Evolutionary conservation across 1,140 invertebrate species (phyloP), one percentile per base, ranked within the genome.

Genomic region (Drosophila arawakana): DNA sequence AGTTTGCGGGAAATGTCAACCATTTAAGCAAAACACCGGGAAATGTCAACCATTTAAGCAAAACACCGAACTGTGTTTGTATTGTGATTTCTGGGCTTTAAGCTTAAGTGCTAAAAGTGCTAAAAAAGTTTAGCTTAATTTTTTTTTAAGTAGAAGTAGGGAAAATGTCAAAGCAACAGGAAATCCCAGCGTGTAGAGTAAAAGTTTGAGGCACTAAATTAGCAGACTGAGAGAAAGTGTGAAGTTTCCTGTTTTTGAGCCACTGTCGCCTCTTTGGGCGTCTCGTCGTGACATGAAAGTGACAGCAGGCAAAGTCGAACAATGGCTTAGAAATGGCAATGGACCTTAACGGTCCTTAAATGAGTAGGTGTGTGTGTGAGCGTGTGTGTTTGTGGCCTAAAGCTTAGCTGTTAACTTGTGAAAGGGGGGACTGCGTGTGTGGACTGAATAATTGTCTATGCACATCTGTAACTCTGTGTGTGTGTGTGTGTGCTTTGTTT

Each of bases 391-490:
- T 41, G n/a, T 37, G 43, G 65, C 65, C 65, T 49, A 46, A 69
- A 69, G 65, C 68, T 46, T 34, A 46, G 37, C 73, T 50, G 58
- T 75, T 70, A 70, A 58, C 70, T 35, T 63, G 60, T 39, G 41
- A 15, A 30, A 18, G 21, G n/a, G 50, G 54, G 68, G 71, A 68
- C 54, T 54, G 50, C 58, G 72, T 80, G 71, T 67, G 54, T 79
- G 73, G 79, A 73, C 80, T 83, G 76, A 79, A 70, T 83, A 83
- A 77, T 78, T 82, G 61, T 70, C 70, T 72, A 39, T 49, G 65
- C 39, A 44, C 47, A 44, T 34, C 2, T 49, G 57, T 59, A 18
- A 35, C n/a, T 21, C 18, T 2, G 2, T 30, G 25, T 4, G 25
- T 30, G 25, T 30, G 5, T 30, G 18, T 35, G 55, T 65, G 74